Evolutionary conservation across 2,113 vertebrate genomes (phyloP), one percentile per base, ranked within the genome.

Genomic region (Laticauda laticaudata): DNA sequence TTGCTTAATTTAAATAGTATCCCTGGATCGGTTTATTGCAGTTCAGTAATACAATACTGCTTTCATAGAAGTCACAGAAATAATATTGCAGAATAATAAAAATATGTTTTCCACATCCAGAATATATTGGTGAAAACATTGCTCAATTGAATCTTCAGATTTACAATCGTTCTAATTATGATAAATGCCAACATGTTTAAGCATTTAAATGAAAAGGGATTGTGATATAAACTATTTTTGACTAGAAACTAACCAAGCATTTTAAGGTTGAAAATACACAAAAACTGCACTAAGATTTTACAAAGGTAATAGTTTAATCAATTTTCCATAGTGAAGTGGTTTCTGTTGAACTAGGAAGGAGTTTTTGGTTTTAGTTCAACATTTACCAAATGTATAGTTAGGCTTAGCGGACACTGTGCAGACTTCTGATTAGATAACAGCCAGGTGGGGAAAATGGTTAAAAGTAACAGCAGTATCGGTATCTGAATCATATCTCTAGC

Each of bases 351-450:
- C 2, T 88, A 57, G 92, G 1, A 92, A 26, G 20, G 0, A 92
- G 3, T 5, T 94, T 92, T 94, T 90, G 88, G n/a, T 15, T 64
- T 92, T 39, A 69, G 0, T 89, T 75, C 34, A 91, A 7, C 93
- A 86, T 55, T 94, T 69, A 85, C 85, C 87, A 61, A 92, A 39
- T 91, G 2, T 39, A 91, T 57, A 91, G 0, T 94, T 59, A 57
- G 20, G 53, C 88, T 92, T 93, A 23, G 34, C 4, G 54, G 29
- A 54, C 39, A 20, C 14, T 64, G 57, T 48, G 3, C 5, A 15
- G 20, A 90, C 45, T 9, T 48, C 45, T 91, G 48, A 8, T 92
- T 89, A 93, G 21, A 15, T 87, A 75, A 90, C 24, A 54, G 34
- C 1, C 91, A 87, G 23, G 34, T 61, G 94, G 7, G 8, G 88